Evolutionary conservation across 2,888 invertebrate species (phyloP), one percentile per base, ranked within the genome.

Genomic region (Drosophila subsilvestris): DNA sequence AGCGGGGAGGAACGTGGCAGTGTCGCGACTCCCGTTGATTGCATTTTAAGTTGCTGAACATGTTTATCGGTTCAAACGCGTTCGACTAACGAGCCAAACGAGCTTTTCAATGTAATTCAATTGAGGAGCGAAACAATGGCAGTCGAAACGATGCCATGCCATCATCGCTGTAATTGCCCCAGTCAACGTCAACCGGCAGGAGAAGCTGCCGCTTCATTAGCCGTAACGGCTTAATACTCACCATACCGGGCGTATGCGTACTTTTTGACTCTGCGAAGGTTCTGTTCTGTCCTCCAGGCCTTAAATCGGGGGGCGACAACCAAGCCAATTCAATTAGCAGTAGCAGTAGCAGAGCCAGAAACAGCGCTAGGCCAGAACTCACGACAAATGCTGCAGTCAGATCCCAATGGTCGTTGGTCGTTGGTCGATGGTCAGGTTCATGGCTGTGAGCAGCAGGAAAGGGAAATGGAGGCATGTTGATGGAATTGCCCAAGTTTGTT

Each of bases 281-380:
- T 65, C 59, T 53, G 53, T 65, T n/a, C n/a, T 74, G 59, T 60
- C 71, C 62, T 69, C 54, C 47, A 12, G 3, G 3, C 5, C 4
- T 42, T 14, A 55, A 48, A 20, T 27, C 22, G 50, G 60, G 54
- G 50, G 60, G 54, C 70, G 49, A 42, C 55, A 70, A 74, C 69
- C 75, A 74, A 74, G 71, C 53, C 70, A 88, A 80, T 77, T 71
- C 84, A 85, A 88, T 85, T 88, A 86, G 79, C 79, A 75, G 74
- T 2, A 60, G 70, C 79, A 70, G 68, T 88, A 83, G 79, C 79
- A 75, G 74, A 1, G 58, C 68, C 76, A 68, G 66, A 67, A 67
- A 66, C 75, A 74, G 66, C 73, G 78, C 73, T 67, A 53, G 74
- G 74, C 51, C 71, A 54, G 60, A 66, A 67, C 51, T 63, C 69